These are phyloP conservation scores for Trichonephila clavata DNA, from an alignment of 1,140 invertebrate species.

Conservation along the genomic window DNA sequence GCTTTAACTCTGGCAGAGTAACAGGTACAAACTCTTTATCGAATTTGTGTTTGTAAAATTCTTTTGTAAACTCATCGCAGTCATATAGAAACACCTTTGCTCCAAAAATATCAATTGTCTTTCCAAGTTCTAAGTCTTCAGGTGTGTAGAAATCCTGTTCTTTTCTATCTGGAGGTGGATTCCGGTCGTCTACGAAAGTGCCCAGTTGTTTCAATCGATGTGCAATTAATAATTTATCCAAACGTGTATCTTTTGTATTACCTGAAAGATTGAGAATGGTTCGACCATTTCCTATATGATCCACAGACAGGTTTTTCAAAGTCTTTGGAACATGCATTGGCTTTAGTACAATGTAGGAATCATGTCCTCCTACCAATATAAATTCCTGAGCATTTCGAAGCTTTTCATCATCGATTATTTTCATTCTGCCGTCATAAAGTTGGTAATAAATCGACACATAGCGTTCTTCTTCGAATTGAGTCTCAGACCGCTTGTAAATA, in stretches of 20 bases:
- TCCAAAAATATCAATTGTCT: slow-evolving; percentile 26
- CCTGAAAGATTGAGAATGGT: background rate
- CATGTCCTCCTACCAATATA: background rate
- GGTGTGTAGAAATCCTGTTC: background rate
- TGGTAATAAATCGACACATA: slow-evolving; percentile 36
- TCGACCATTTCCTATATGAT: background rate
- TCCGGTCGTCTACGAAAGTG: slow-evolving; percentile 6
- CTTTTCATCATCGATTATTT: slow-evolving; percentile 9
- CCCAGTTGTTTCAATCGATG: background rate
- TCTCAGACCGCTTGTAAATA: background rate
- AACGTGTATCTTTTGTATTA: background rate
- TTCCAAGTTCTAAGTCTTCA: slow-evolving; percentile 44
- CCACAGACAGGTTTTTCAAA: background rate
- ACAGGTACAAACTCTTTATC: slow-evolving; percentile 28
- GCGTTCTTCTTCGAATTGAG: background rate
- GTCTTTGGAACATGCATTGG: background rate
- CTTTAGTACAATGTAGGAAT: background rate
- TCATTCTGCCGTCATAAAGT: background rate
- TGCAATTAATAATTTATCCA: background rate
- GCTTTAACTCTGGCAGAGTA: background rate
- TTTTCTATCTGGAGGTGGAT: background rate
- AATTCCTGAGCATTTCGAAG: background rate
- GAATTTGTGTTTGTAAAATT: background rate
- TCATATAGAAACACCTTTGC: slow-evolving; percentile 14
- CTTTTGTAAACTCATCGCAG: slow-evolving; percentile 41